These are phyloP conservation scores for Todus mexicanus DNA, from an alignment of 2,797 vertebrate species.

Conservation along the genomic window DNA sequence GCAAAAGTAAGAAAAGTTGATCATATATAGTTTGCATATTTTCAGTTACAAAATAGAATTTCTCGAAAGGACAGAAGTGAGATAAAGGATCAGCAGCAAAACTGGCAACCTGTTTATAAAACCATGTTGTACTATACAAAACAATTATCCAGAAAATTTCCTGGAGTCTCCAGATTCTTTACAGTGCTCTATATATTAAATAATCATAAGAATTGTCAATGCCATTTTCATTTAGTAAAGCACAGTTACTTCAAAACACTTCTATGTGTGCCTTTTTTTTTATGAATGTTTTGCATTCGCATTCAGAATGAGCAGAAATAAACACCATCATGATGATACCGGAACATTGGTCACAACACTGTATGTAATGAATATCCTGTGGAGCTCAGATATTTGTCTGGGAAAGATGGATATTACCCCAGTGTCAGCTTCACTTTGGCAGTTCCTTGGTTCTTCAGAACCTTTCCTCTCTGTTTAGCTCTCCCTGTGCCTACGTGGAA, in stretches of 20 bases:
- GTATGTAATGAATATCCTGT: background rate
- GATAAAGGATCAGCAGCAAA: background rate
- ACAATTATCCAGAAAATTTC: background rate
- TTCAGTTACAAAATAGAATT: slow-evolving; percentile 25
- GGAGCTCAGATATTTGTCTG: background rate
- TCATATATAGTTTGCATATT: background rate
- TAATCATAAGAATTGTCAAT: background rate
- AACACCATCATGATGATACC: background rate
- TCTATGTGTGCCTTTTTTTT: background rate
- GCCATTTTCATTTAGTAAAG: background rate
- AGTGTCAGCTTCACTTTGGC: background rate
- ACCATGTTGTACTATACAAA: background rate
- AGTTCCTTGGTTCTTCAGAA: background rate
- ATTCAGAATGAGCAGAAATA: background rate
- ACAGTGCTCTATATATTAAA: background rate
- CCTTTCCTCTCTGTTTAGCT: background rate
- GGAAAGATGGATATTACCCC: background rate
- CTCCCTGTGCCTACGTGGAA: background rate
- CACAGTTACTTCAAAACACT: background rate
- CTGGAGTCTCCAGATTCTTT: background rate
- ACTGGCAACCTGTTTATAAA: background rate
- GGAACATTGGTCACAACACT: background rate
- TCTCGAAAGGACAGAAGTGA: background rate
- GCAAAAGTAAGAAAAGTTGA: slow-evolving; percentile 17
- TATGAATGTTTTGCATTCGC: background rate